Evolutionary conservation across 2,888 invertebrate genomes (phyloP), one percentile per base, ranked within the genome.

Genomic region (Petrolisthes manimaculis): DNA sequence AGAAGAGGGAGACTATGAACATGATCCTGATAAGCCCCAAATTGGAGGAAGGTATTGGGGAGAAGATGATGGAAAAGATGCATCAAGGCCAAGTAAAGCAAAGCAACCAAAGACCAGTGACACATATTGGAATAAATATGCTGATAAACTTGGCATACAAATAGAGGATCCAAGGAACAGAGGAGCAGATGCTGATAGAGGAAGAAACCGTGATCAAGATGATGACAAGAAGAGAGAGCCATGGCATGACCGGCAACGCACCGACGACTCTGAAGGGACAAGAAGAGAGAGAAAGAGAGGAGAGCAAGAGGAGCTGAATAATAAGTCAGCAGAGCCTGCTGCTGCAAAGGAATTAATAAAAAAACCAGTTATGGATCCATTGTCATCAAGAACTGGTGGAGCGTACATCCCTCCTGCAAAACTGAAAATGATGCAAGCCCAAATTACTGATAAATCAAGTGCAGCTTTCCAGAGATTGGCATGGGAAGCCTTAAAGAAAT

Each of bases 371-470:
- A 93, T 94, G 0, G 97, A 97, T 92, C 94, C 96, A 92, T 92
- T 97, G 4, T 97, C 96, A 83, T 96, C 97, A 0, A 95, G 95
- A 92, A 97, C 97, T 9, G 97, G 97, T 71, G 98, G 97, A 86
- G 99, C 99, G 4, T 99, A 99, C 92, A 99, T 99, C 92, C 99
- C 99, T 0, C 99, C 99, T 0, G 99, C 99, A 0, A 97, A 97
- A 92, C 94, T 99, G 74, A 95, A 97, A 51, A 95, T 98, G 95
- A 97, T 99, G 97, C 99, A 99, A 93, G 97, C 96, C 0, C 96
- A 97, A 93, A 98, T 99, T 84, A 97, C 97, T 0, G 99, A 99
- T 92, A 99, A 99, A 94, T 92, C 88, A n/a, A 97, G 98, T 90
- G 95, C 96, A 53, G 97, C 97, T 1, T 99, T 97, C 93, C 99